A percentile compares a stretch with the other conserved stretches of the same genome.
Conservation (phyloP, 2,113 vertebrate species). For the Accipiter cooperii region DNA sequence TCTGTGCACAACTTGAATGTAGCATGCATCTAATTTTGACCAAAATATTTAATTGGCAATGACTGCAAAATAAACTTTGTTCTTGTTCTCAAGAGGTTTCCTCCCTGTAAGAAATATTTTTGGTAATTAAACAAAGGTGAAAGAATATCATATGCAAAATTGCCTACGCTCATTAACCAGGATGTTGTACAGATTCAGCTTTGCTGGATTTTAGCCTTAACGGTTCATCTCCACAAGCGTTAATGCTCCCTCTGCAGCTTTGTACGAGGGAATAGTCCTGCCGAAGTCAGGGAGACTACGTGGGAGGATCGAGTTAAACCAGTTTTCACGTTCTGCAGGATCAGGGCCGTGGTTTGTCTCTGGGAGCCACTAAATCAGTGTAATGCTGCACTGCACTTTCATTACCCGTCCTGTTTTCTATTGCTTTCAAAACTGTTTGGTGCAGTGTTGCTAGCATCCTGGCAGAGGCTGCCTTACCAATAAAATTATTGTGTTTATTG, state of each 20-base stretch:
- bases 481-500: neutral
- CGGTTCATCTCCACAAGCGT: rapidly evolving
- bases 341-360: neutral
- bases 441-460: neutral
- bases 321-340: neutral
- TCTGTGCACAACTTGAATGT: neutral
- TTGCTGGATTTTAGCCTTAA: neutral
- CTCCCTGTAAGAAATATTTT: neutral
- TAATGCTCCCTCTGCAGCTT: neutral
- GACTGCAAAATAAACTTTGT: conserved; percentile 16
- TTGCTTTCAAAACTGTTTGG: neutral
- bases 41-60: neutral
- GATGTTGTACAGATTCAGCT: neutral
- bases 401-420: neutral
- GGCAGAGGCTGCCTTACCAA: neutral
- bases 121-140: neutral
- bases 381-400: neutral
- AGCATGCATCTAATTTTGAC: neutral
- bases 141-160: neutral
- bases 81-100: conserved; percentile 1
- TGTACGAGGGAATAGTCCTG: neutral
- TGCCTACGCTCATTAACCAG: neutral
- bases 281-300: neutral
- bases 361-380: neutral
- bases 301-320: neutral